Percentiles rank a stretch among this genome's conserved stretches.
Conservation (phyloP, 2,797 vertebrate genomes). For the Yasuhikotakia modesta region DNA sequence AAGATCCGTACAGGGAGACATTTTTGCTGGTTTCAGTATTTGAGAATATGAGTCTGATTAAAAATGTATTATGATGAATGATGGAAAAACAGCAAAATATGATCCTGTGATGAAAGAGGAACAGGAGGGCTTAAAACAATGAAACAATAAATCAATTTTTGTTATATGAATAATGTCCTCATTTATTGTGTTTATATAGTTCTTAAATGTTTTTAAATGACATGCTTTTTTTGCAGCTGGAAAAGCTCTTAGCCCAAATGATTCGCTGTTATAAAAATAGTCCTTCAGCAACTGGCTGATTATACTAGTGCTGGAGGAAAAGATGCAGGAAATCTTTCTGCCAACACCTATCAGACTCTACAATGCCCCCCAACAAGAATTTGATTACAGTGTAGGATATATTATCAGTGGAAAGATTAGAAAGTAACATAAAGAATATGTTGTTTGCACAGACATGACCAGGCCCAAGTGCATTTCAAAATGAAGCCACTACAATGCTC, state of each 20-base stretch:
- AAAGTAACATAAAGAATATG: not conserved
- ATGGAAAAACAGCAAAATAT: constrained; percentile 47
- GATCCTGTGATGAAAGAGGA: constrained; percentile 27
- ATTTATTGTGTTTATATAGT: constrained; percentile 2
- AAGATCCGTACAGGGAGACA: constrained; percentile 68
- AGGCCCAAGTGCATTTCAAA: no score
- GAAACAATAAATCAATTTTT: constrained; percentile 37
- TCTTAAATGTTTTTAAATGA: not conserved
- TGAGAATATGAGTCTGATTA: constrained; percentile 66
- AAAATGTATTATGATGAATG: constrained; percentile 68
- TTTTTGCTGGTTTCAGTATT: constrained; percentile 69
- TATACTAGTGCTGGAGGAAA: not conserved
- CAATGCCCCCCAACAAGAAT: not conserved
- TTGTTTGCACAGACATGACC: not conserved
- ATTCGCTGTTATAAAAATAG: not conserved
- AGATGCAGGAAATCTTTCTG: not conserved
- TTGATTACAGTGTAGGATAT: not conserved
- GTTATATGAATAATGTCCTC: constrained; percentile 23
- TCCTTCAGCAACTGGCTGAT: not conserved
- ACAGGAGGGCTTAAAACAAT: constrained; percentile 19
- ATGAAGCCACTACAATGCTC: no score
- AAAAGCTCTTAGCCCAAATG: not conserved
- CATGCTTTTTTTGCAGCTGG: not conserved
- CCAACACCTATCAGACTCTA: not conserved
- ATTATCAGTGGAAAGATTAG: not conserved